Base-by-base conservation (phyloP, 1,140 invertebrate genomes). In the Drosophila melanica region DNA sequence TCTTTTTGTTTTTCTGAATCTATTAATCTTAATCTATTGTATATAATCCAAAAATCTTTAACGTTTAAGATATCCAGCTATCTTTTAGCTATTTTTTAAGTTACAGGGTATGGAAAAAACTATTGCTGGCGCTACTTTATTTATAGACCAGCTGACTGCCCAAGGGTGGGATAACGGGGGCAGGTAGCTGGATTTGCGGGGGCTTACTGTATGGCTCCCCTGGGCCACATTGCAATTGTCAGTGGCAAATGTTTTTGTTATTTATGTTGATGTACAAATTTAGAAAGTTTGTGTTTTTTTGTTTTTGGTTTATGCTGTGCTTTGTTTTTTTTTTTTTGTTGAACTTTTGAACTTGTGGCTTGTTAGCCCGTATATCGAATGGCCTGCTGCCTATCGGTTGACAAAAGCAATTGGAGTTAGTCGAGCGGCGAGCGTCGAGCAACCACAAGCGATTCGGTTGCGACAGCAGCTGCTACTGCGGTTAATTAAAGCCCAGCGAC, bases 321-420 rank as follows among this genome's bases (percentile, higher is more conserved):
- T 58, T 60, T 54, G 41, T 58, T 23, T 23, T 20, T 1, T 20
- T 1, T 50, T 42, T 59, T 16, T 45, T 33, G 39, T 60, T 67
- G 81, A 75, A 73, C 81, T 68, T 75, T 71, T 82, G 79, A 79
- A 86, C 82, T 87, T 79, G 51, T 60, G 82, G 81, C 71, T 84
- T 75, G 44, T 50, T 62, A 14, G 60, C 54, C 55, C 14, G 48
- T 51, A 55, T 53, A 81, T 78, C 70, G 41, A 42, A 81, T 81
- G 58, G 47, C 73, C 62, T 41, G 53, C 23, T 45, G 64, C 60
- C 59, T 77, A 79, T 86, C 75, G 53, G 78, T 77, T 86, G 82
- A 86, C 81, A 86, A 81, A 68, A 51, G 60, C 81, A 55, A 44
- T 57, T 77, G 42, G 59, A 81, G 78, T 76, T 81, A 73, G 78